phyloP scores from a whole-genome alignment of 2,113 vertebrate species.

The Xenus cinereus region DNA sequence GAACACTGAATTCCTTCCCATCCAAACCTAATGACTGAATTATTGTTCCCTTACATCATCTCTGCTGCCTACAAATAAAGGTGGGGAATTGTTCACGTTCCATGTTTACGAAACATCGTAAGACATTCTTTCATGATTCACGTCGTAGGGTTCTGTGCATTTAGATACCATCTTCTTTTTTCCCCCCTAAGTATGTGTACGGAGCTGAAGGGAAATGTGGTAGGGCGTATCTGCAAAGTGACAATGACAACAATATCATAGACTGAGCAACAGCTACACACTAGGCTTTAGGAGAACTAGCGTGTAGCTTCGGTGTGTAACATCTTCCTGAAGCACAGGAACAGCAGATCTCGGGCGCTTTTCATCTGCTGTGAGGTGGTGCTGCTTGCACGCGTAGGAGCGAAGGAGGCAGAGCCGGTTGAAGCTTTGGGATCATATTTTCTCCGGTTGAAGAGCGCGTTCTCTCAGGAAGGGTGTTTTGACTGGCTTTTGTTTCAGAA shows the following conservation, averaged over 20 bases:
- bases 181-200: accelerated
- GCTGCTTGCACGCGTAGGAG: not conserved
- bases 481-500: not conserved
- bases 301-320: too few species aligned
- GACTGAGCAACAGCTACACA: not conserved
- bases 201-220: not conserved
- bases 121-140: accelerated
- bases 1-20: not conserved
- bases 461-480: not conserved
- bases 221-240: not conserved
- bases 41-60: not conserved
- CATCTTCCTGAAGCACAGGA: not conserved
- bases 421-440: not conserved
- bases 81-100: accelerated
- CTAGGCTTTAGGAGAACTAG: not conserved
- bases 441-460: not conserved
- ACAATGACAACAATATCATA: not conserved
- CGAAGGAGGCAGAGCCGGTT: not conserved
- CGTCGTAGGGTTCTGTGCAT: not conserved
- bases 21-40: not conserved
- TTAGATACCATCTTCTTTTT: not conserved
- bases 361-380: not conserved
- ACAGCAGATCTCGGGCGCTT: not conserved
- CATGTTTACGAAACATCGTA: accelerated
- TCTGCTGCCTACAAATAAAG: not conserved